Evolutionary conservation across 2,797 vertebrate species (phyloP), one percentile per base, ranked within the genome.

Genomic region (Limnodromus scolopaceus): DNA sequence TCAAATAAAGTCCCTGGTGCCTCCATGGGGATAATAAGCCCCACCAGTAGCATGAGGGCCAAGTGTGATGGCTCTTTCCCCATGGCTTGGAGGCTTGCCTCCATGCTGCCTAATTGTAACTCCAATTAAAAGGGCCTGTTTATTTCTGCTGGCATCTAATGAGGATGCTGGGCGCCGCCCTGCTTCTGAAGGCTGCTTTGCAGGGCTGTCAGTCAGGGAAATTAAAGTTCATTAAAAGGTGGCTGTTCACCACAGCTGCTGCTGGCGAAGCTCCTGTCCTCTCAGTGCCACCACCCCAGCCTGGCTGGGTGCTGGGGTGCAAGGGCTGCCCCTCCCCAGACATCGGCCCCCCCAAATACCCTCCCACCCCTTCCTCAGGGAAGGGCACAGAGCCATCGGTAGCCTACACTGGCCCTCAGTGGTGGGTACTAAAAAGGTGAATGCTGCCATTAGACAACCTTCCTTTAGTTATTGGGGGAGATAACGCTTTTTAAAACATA

Each of bases 321-420:
- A 6, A 27, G 36, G 32, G 49, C 58, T 36, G 49, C 32, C 14
- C 18, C 18, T 51, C 23, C 49, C 13, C 39, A 39, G 16, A 39
- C 36, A 39, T 53, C 10, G 2, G 6, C 38, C 19, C 8, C 43
- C 20, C 11, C 27, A 14, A 6, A 38, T 23, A 28, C 7, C 39
- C 36, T 16, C 9, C 2, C 71, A 16, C 15, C 23, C 38, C 24
- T 46, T 39, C n/a, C 36, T 45, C 9, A 8, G 45, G 30, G 28
- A 66, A 14, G 30, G 22, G 24, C 7, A 0, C 2, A 13, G 2
- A 7, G n/a, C 41, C 15, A 1, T 60, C 3, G 8, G 45, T 82
- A 61, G 7, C 41, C 76, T 15, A 17, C 1, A 0, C 63, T 27
- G 61, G 24, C 16, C 53, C 12, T n/a, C 43, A 27, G 48, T 23